Percentiles rank a stretch among this genome's conserved stretches.
Evolutionary conservation across 1,140 invertebrate genomes (phyloP).

Genomic region (Fopius arisanus): DNA sequence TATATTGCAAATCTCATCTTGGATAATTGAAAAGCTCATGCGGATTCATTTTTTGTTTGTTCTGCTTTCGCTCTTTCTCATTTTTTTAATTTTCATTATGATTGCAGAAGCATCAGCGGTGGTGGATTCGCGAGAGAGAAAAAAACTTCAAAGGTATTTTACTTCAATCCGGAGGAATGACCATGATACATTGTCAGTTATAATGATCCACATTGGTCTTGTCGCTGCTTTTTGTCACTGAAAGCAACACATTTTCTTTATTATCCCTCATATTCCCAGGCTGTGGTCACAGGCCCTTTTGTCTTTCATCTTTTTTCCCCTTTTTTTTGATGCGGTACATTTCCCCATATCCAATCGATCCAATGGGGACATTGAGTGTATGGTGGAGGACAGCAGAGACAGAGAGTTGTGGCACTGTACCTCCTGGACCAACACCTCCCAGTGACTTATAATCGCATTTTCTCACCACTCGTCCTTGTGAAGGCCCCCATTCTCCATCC

Average conservation of each 20-base stretch:
- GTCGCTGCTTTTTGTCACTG: constrained; percentile 6
- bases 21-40: constrained; percentile 9
- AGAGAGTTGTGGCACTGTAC: neutral
- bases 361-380: constrained; percentile 18
- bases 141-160: neutral
- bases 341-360: constrained; percentile 61
- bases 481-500: neutral
- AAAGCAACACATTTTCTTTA: constrained; percentile 29
- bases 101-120: neutral
- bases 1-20: neutral
- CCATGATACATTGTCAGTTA: constrained; percentile 11
- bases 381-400: neutral
- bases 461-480: constrained; percentile 47
- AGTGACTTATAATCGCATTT: constrained; percentile 66
- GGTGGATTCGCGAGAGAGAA: neutral
- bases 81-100: neutral
- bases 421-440: constrained; percentile 50
- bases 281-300: constrained; percentile 44
- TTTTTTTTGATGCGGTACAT: constrained; percentile 39
- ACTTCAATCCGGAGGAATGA: constrained; percentile 8
- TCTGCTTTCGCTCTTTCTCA: neutral
- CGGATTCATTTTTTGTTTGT: neutral
- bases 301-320: constrained; percentile 58
- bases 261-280: constrained; percentile 22
- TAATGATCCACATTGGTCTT: constrained; percentile 18